These are phyloP conservation scores for Benthosema pterotum DNA, from an alignment of 2,797 vertebrate species.

Conservation along the genomic window DNA sequence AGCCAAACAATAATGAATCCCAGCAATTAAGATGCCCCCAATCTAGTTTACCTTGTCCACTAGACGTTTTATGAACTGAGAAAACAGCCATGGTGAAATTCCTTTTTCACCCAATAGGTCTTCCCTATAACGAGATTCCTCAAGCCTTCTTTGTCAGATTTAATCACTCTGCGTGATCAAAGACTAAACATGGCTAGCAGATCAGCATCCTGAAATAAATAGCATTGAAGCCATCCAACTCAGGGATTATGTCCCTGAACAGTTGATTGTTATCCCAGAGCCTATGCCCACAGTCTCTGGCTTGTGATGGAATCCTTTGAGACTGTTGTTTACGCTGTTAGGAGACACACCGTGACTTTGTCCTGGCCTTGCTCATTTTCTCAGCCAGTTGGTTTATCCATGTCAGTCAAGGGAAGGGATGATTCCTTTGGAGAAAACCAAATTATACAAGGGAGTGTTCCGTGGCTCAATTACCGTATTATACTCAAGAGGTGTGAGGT, in stretches of 20 bases:
- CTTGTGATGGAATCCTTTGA: not conserved
- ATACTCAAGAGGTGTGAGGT: too few relatives aligned
- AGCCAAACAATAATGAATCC: too few relatives aligned
- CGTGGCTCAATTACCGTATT: not conserved
- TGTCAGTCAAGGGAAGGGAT: not conserved
- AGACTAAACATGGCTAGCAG: constrained; percentile 16
- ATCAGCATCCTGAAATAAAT: constrained; percentile 9
- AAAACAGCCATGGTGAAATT: too few relatives aligned
- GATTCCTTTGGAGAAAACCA: not conserved
- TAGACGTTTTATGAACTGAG: not conserved
- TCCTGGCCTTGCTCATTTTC: not conserved
- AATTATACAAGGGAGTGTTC: not conserved
- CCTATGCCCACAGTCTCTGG: not conserved
- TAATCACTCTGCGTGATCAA: constrained; percentile 2
- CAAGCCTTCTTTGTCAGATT: constrained; percentile 11
- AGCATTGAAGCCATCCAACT: constrained; percentile 4
- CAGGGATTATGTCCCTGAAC: constrained; percentile 5
- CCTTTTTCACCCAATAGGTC: too few relatives aligned
- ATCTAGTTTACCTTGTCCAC: not conserved
- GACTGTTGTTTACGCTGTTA: not conserved
- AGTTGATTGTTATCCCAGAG: constrained; percentile 3
- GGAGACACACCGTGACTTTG: not conserved
- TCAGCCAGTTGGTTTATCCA: not conserved
- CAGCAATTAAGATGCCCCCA: too few relatives aligned
- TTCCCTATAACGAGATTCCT: not conserved